Evolutionary conservation across 2,888 invertebrate species (phyloP).

Genomic region (Apamea anceps): DNA sequence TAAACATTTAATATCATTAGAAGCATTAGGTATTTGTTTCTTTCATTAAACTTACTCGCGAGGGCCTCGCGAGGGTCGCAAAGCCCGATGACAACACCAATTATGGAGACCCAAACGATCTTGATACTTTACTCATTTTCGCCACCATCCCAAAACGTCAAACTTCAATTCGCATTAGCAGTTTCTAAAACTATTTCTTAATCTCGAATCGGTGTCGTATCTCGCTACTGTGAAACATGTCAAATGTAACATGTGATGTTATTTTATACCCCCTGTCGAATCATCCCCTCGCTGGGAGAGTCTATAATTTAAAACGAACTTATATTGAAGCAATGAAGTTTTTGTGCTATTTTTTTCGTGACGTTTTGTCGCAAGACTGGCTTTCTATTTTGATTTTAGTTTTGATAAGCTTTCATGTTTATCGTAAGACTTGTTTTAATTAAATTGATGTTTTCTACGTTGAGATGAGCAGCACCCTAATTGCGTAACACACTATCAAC

Average conservation of each 20-base stretch:
- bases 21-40: background rate
- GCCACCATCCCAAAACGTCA: slow-evolving; percentile 5
- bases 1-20: background rate
- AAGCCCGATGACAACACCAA: background rate
- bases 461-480: no score
- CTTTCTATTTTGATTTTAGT: slow-evolving; percentile 17
- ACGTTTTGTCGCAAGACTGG: slow-evolving; percentile 12
- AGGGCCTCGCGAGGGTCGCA: no score
- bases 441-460: background rate
- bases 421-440: background rate
- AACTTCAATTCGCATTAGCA: slow-evolving; percentile 19
- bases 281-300: slow-evolving; percentile 15
- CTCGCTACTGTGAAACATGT: slow-evolving; percentile 44
- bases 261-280: slow-evolving; percentile 30
- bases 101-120: background rate
- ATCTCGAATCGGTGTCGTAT: slow-evolving; percentile 26
- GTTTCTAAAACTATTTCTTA: slow-evolving; percentile 34
- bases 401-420: slow-evolving; percentile 3
- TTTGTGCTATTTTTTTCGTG: slow-evolving; percentile 29
- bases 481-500: no score
- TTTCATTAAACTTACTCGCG: background rate
- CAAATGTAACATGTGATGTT: slow-evolving; percentile 42
- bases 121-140: slow-evolving; percentile 11
- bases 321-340: slow-evolving; percentile 17
- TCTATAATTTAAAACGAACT: slow-evolving; percentile 52